Percentiles rank a stretch among this genome's conserved stretches.
Conservation (phyloP, 2,888 invertebrate genomes). For the Agonum fuliginosum region DNA sequence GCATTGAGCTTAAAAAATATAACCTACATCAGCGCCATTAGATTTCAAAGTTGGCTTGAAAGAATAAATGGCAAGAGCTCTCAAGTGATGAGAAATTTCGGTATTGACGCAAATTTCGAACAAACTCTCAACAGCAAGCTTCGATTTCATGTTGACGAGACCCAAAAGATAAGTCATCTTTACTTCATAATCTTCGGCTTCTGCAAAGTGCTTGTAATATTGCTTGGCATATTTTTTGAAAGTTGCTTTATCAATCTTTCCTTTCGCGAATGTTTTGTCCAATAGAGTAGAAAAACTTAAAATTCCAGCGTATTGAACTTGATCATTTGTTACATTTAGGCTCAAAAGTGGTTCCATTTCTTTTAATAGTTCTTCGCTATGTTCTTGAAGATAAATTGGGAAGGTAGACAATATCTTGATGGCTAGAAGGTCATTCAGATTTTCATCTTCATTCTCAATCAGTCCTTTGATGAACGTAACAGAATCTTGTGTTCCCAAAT, state of each 20-base stretch:
- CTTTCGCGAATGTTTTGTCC: not conserved
- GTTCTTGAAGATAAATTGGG: slow-evolving; percentile 30
- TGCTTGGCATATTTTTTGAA: not conserved
- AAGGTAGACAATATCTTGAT: slow-evolving; percentile 26
- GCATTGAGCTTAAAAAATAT: not conserved
- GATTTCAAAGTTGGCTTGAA: not conserved
- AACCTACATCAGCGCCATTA: not conserved
- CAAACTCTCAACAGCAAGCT: not conserved
- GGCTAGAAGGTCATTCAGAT: slow-evolving; percentile 6
- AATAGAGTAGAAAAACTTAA: slow-evolving; percentile 43
- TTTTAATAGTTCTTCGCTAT: slow-evolving; percentile 14
- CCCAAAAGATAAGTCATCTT: not conserved
- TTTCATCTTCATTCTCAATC: slow-evolving; percentile 23
- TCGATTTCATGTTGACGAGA: not conserved
- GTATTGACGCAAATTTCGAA: not conserved
- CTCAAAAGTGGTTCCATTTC: slow-evolving; percentile 19
- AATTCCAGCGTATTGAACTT: slow-evolving; percentile 15
- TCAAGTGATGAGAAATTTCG: slow-evolving; percentile 5
- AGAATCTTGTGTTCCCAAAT: slow-evolving; percentile 25
- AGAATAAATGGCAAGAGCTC: not conserved
- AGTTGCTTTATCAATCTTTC: not conserved
- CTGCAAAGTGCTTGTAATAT: slow-evolving; percentile 5
- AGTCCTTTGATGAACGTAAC: slow-evolving; percentile 1
- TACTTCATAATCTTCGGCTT: no score
- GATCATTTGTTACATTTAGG: not conserved